A percentile compares a stretch with the other conserved stretches of the same genome.
These are phyloP conservation scores for Bombylius discolor DNA, from an alignment of 2,888 invertebrate genomes.

Conservation along the genomic window DNA sequence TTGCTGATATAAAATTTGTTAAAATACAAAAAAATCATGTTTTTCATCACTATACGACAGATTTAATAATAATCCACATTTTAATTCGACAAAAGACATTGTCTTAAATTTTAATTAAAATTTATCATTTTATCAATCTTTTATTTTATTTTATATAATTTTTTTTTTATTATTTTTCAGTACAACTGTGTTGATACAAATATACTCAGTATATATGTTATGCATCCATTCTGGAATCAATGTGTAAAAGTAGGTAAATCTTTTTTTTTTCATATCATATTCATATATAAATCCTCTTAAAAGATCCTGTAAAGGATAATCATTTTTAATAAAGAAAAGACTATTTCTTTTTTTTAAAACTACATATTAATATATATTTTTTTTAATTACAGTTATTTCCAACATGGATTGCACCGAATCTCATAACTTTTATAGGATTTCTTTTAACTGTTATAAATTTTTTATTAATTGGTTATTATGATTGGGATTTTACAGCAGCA, in stretches of 20 bases:
- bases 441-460: constrained; percentile 81
- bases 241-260: constrained; percentile 67
- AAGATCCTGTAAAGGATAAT: no score
- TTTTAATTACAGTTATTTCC: constrained; percentile 65
- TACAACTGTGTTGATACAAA: constrained; percentile 93
- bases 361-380: background rate
- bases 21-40: no score
- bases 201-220: constrained; percentile 89
- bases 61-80: no score
- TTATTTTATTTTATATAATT: background rate
- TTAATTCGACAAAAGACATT: no score
- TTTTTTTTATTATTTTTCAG: constrained; percentile 46
- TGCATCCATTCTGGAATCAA: constrained; percentile 99
- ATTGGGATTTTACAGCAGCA: constrained; percentile 59
- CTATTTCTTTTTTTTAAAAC: background rate
- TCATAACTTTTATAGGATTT: constrained; percentile 90
- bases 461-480: constrained; percentile 69
- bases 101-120: no score
- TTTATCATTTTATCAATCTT: no score
- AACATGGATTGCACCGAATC: constrained; percentile 92
- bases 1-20: no score
- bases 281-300: no score
- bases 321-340: background rate
- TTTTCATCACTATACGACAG: no score
- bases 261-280: no score